These are phyloP conservation scores for rat (Rattus norvegicus) DNA, from an alignment of 2,113 vertebrate genomes.

Conservation along the genomic window DNA sequence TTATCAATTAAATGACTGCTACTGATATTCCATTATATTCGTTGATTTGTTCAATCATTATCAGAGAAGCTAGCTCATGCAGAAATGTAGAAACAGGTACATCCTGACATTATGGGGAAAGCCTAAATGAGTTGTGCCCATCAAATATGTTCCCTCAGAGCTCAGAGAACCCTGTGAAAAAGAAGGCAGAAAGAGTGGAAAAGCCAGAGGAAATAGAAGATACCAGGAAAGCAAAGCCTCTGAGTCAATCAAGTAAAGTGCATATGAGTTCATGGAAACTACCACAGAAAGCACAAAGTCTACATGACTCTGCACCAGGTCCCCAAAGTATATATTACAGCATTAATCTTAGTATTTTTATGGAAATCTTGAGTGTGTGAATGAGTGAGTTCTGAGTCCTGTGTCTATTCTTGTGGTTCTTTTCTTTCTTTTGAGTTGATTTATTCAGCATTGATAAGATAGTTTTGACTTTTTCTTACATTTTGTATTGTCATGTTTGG, in stretches of 20 bases:
- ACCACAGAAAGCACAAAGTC: background rate
- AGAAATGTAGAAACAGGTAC: background rate
- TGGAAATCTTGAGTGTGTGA: background rate
- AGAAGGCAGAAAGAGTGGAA: background rate
- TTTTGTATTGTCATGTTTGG: background rate
- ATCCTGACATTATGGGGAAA: background rate
- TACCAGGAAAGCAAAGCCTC: background rate
- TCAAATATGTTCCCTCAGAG: background rate
- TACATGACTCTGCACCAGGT: background rate
- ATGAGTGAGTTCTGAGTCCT: background rate
- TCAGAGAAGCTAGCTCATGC: background rate
- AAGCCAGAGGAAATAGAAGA: background rate
- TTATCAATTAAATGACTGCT: background rate
- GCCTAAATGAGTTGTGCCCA: background rate
- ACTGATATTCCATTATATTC: background rate
- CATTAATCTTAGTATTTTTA: background rate
- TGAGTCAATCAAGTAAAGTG: background rate
- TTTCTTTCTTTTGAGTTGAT: background rate
- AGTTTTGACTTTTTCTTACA: background rate
- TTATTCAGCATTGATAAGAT: background rate
- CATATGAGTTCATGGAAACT: background rate
- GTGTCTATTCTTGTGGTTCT: background rate
- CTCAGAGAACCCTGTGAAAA: background rate
- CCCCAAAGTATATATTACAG: background rate
- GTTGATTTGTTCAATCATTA: background rate